These are phyloP conservation scores for Blennius ocellaris DNA, from an alignment of 2,113 vertebrate species.

Conservation along the genomic window DNA sequence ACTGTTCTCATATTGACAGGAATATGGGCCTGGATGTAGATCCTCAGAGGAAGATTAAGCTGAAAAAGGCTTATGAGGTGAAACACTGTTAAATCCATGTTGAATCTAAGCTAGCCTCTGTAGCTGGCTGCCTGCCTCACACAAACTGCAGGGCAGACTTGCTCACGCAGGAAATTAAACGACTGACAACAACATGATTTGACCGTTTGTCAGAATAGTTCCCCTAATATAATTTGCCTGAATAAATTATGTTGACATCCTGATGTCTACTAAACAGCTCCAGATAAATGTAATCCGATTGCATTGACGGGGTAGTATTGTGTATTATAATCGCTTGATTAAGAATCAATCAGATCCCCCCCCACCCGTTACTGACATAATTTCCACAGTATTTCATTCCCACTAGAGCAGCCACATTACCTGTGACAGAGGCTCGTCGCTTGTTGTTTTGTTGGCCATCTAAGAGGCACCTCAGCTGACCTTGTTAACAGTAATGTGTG, in stretches of 20 bases:
- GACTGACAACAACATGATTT: conserved; percentile 62
- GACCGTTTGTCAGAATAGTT: conserved; percentile 40
- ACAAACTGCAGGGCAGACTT: conserved; percentile 45
- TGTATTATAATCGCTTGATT: conserved; percentile 1
- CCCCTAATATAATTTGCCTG: conserved; percentile 13
- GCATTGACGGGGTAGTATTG: conserved; percentile 5
- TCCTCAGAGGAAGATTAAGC: conserved; percentile 69
- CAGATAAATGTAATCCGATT: conserved; percentile 7
- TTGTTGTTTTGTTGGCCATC: conserved; percentile 12
- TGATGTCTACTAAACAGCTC: conserved; percentile 15
- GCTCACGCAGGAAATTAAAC: conserved; percentile 70
- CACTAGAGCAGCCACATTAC: conserved; percentile 8
- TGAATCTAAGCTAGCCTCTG: conserved; percentile 70
- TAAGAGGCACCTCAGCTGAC: conserved; percentile 42
- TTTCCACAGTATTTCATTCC: not conserved
- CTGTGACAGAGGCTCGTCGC: conserved; percentile 11
- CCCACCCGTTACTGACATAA: not conserved
- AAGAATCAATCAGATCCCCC: conserved; percentile 18
- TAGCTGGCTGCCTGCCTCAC: conserved; percentile 63
- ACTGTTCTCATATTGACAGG: conserved; percentile 58
- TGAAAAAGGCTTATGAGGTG: conserved; percentile 74
- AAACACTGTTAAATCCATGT: conserved; percentile 73
- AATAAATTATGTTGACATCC: conserved; percentile 25
- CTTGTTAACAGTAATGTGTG: conserved; percentile 64
- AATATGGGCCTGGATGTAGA: conserved; percentile 66